Percentiles rank a stretch among this genome's conserved stretches.
Evolutionary conservation across 92 coral and sea anemone genomes (phyloP).

Genomic region (Pocillopora grandis): DNA sequence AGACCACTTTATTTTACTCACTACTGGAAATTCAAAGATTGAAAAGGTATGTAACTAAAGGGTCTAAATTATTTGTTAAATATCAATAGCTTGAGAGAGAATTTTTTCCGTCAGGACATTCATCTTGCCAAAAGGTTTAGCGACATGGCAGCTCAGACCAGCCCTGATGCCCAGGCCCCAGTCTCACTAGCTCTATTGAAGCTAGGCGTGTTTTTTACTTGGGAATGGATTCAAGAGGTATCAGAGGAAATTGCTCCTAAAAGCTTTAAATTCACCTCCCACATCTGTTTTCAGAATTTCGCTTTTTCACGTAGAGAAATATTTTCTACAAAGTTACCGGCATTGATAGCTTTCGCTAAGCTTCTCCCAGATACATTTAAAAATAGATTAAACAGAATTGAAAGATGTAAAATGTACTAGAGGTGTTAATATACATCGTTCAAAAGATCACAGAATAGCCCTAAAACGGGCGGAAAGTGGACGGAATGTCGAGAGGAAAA

Average conservation of each 20-base stretch:
- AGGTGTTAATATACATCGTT: neutral
- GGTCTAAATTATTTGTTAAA: neutral
- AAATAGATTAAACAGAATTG: too few species aligned
- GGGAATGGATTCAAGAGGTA: conserved; percentile 94
- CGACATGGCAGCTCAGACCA: conserved; percentile 98
- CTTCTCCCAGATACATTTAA: too few species aligned
- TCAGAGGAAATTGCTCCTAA: neutral
- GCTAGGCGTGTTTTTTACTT: conserved; percentile 78
- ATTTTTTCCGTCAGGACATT: conserved; percentile 65
- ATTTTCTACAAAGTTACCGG: too few species aligned
- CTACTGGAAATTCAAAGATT: too few species aligned
- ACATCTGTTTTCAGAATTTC: neutral
- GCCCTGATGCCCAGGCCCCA: conserved; percentile 96
- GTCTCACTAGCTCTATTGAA: conserved; percentile 92
- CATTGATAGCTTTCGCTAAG: too few species aligned
- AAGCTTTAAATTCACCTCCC: too few species aligned
- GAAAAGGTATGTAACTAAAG: neutral
- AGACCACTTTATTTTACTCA: too few species aligned
- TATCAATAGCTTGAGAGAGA: neutral
- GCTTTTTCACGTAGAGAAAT: too few species aligned
- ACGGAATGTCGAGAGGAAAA: too few species aligned
- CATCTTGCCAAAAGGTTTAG: conserved; percentile 96
- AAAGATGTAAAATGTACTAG: too few species aligned
- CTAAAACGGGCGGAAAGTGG: too few species aligned
- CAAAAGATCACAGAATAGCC: neutral